Evolutionary conservation across 2,113 vertebrate genomes (phyloP), one percentile per base, ranked within the genome.

Genomic region (Leptobrachium leishanense): DNA sequence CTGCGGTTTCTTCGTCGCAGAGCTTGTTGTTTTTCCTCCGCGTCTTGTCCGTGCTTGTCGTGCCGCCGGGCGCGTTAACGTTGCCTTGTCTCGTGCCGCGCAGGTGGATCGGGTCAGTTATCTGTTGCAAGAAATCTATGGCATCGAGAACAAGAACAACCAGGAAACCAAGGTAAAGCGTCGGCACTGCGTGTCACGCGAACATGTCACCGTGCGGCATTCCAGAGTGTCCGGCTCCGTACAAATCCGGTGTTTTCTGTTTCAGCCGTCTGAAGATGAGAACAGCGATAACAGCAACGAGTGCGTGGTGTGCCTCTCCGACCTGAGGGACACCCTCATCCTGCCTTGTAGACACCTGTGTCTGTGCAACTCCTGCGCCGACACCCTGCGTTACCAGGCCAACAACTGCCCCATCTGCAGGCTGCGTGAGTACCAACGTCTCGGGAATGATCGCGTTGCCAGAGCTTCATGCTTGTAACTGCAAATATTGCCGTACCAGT

Each of bases 131-230:
- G 98, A 99, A 91, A 99, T 99, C 89, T 99, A 99, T 0, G 98
- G 98, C 82, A 99, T 99, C 0, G 98, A 99, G 88, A 99, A 99
- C 87, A 99, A 99, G 86, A 98, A 97, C 90, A 99, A 97, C 89
- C 97, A 99, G 84, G 97, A 98, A 84, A 99, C 96, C 0, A 99
- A 99, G 97, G 98, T 99, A 79, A 59, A 63, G 8, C 20, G 20
- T 31, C 20, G 20, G 20, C 20, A 31, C 20, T 31, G 20, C 20
- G 20, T 31, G 20, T 31, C 20, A 31, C 20, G 20, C 20, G 20
- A 0, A 31, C 20, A 31, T 31, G 20, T 31, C 20, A 31, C 20
- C 20, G 20, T 1, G 20, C 20, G 20, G 20, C 20, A 31, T 31
- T 31, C 20, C 20, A 31, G 20, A 31, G 20, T 31, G 20, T 31